A percentile compares a stretch with the other conserved stretches of the same genome.
phyloP scores from a whole-genome alignment of 2,113 vertebrate genomes.

The Cervus canadensis region DNA sequence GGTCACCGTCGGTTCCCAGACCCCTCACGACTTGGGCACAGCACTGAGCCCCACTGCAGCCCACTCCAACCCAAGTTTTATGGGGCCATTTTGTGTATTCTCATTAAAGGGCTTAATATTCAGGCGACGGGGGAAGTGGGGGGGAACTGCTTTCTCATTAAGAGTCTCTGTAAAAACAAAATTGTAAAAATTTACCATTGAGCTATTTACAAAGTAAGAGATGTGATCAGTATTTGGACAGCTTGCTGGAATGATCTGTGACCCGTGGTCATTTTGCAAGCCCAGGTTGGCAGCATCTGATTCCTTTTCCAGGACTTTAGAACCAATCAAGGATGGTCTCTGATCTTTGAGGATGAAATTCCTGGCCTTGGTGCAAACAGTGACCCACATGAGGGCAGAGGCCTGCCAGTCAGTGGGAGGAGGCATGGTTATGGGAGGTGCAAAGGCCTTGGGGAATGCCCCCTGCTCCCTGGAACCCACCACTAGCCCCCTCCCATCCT shows the following conservation, averaged over 20 bases:
- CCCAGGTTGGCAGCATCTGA: fast-evolving
- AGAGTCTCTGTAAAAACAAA: constrained; percentile 42
- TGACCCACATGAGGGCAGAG: fast-evolving
- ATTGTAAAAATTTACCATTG: constrained; percentile 26
- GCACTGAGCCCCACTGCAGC: constrained; percentile 19
- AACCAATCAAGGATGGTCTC: fast-evolving
- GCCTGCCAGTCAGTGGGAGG: neutral
- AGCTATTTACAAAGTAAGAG: constrained; percentile 55
- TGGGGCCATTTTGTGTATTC: neutral
- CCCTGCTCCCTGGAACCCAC: neutral
- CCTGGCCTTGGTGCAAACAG: fast-evolving
- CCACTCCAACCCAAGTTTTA: constrained; percentile 27
- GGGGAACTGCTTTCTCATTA: neutral
- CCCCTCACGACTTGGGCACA: constrained; percentile 1
- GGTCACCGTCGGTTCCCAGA: neutral
- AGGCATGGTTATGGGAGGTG: fast-evolving
- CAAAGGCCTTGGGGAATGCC: neutral
- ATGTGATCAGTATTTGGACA: constrained; percentile 16
- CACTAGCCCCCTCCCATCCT: neutral
- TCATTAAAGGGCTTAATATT: constrained; percentile 61
- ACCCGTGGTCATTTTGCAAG: neutral
- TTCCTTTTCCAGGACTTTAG: neutral
- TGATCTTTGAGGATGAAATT: neutral
- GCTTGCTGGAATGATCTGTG: neutral
- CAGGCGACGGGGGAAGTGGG: neutral